These are phyloP conservation scores for Spilosoma lubricipeda DNA, from an alignment of 2,888 invertebrate species.

Conservation along the genomic window DNA sequence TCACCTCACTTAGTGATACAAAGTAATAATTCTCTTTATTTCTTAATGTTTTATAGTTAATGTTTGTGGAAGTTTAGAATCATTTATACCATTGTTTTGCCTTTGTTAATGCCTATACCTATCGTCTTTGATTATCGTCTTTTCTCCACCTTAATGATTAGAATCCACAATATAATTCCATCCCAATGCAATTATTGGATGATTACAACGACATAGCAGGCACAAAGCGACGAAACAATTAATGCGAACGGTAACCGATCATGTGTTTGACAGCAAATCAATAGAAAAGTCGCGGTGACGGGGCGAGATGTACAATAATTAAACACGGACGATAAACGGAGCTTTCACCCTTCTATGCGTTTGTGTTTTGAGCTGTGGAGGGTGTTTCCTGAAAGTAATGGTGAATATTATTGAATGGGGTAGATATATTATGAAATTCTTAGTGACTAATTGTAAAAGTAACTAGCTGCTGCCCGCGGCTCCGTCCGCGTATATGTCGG, in stretches of 20 bases:
- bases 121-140: not conserved
- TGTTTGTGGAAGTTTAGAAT: too few relatives aligned
- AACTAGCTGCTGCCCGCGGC: too few relatives aligned
- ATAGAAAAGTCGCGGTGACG: conserved; percentile 43
- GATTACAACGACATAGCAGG: conserved; percentile 37
- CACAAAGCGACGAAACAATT: conserved; percentile 48
- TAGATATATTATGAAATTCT: too few relatives aligned
- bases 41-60: too few relatives aligned
- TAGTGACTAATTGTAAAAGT: too few relatives aligned
- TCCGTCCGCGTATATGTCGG: too few relatives aligned
- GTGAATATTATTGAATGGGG: not conserved
- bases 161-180: conserved; percentile 21
- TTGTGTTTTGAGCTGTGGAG: not conserved
- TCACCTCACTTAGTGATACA: too few relatives aligned
- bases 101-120: too few relatives aligned
- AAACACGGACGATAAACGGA: conserved; percentile 37
- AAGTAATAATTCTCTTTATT: too few relatives aligned
- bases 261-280: conserved; percentile 57
- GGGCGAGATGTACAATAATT: conserved; percentile 34
- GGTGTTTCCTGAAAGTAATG: not conserved
- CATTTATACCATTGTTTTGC: too few relatives aligned
- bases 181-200: conserved; percentile 46
- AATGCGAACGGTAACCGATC: conserved; percentile 50
- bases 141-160: not conserved
- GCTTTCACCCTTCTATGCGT: conserved; percentile 22